These are phyloP conservation scores for Lingula anatina DNA, from an alignment of 2,888 invertebrate genomes.

Conservation along the genomic window DNA sequence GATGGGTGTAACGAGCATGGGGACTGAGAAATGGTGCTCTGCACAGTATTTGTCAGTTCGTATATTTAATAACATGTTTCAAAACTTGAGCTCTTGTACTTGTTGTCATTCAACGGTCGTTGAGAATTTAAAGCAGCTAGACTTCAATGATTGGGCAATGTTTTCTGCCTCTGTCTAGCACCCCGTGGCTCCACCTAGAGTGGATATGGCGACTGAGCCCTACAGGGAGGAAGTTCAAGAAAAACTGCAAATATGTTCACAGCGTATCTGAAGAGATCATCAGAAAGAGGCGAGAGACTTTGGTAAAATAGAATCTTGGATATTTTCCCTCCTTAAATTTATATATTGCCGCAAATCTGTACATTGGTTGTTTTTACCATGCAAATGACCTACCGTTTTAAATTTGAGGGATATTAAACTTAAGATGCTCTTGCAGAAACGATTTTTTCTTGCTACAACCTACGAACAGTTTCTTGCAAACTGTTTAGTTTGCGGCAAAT, in stretches of 20 bases:
- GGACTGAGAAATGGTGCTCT: too few species aligned
- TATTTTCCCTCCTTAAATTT: neutral
- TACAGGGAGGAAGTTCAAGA: conserved; percentile 17
- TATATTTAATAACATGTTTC: conserved; percentile 4
- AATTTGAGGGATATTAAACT: neutral
- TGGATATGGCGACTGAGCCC: conserved; percentile 19
- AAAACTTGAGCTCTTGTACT: too few species aligned
- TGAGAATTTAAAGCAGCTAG: neutral
- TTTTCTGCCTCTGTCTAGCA: too few species aligned
- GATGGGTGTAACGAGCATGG: too few species aligned
- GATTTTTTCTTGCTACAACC: conserved; percentile 3
- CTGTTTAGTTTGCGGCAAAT: too few species aligned
- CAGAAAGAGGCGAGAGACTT: conserved; percentile 15
- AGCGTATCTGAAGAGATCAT: conserved; percentile 25
- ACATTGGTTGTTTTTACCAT: neutral
- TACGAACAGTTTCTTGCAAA: too few species aligned
- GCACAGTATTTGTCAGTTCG: too few species aligned
- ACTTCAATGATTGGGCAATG: too few species aligned
- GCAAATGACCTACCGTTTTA: neutral
- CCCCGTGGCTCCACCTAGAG: conserved; percentile 12
- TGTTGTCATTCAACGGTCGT: too few species aligned
- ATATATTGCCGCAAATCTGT: neutral
- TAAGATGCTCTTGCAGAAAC: neutral
- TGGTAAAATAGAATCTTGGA: conserved; percentile 11
- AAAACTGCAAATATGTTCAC: conserved; percentile 25